Evolutionary conservation across 2,797 vertebrate genomes (phyloP).

Genomic region (Falco naumanni): DNA sequence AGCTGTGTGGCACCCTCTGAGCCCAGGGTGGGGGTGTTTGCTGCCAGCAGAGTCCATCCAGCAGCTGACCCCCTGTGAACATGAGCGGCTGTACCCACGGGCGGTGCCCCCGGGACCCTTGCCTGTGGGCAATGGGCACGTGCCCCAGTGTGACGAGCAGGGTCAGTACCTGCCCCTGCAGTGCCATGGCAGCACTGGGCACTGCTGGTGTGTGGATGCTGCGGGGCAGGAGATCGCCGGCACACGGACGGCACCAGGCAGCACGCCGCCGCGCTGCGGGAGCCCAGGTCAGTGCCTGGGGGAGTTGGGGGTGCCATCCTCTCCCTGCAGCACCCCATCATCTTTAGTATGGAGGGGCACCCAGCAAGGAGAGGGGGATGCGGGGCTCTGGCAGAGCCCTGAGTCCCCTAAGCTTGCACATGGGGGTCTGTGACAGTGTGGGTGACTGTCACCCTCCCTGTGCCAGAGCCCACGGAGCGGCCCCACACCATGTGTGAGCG

Average conservation of each 20-base stretch:
- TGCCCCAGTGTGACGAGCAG: slow-evolving; percentile 74
- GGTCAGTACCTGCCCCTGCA: slow-evolving; percentile 82
- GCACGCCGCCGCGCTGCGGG: slow-evolving; percentile 71
- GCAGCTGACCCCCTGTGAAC: slow-evolving; percentile 16
- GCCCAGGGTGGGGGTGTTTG: accelerated
- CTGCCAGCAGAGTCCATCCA: neutral
- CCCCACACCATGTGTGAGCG: slow-evolving; percentile 79
- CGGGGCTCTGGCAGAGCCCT: accelerated
- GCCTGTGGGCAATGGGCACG: neutral
- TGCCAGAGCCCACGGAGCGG: slow-evolving; percentile 70
- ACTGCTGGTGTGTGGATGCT: slow-evolving; percentile 89
- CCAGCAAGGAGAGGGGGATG: neutral
- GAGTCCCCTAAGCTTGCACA: accelerated
- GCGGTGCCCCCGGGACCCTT: neutral
- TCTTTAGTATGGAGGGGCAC: neutral
- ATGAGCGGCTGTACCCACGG: neutral
- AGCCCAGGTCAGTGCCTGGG: slow-evolving; percentile 75
- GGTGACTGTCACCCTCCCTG: accelerated
- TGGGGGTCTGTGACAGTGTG: accelerated
- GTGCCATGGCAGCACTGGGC: slow-evolving; percentile 84
- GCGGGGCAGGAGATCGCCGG: slow-evolving; percentile 81
- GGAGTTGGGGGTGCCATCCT: accelerated
- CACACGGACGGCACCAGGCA: slow-evolving; percentile 79
- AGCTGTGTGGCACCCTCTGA: neutral
- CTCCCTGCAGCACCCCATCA: neutral